Percentiles rank a stretch among this genome's conserved stretches.
Evolutionary conservation across 2,888 invertebrate genomes (phyloP).

Genomic region (Tiphia femorata): DNA sequence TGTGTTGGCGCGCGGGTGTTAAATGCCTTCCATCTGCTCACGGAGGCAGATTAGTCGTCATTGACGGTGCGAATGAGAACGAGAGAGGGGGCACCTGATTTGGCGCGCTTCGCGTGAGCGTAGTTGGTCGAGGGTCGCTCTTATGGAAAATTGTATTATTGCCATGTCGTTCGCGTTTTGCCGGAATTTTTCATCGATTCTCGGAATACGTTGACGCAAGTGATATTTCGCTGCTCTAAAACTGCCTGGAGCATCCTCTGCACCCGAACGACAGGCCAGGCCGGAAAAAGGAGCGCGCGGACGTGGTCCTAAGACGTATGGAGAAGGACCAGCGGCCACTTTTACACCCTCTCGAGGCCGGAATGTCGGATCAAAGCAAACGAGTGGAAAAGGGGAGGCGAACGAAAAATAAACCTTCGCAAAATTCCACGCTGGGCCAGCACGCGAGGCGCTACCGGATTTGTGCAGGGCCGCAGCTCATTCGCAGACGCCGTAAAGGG

Average conservation of each 20-base stretch:
- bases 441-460: conserved; percentile 9
- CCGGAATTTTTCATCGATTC: too few relatives aligned
- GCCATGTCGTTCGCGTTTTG: too few relatives aligned
- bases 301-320: too few relatives aligned
- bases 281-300: not conserved
- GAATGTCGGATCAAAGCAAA: conserved; percentile 17
- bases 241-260: too few relatives aligned
- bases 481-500: conserved; percentile 15
- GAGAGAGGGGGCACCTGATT: not conserved
- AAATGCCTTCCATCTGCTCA: conserved; percentile 34
- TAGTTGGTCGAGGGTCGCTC: conserved; percentile 32
- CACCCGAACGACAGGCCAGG: not conserved
- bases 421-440: conserved; percentile 6
- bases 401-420: conserved; percentile 22
- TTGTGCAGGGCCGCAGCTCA: conserved; percentile 13
- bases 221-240: too few relatives aligned
- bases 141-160: too few relatives aligned
- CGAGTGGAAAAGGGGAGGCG: not conserved
- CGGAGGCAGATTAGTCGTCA: conserved; percentile 28
- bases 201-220: too few relatives aligned
- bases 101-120: conserved; percentile 15
- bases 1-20: conserved; percentile 19
- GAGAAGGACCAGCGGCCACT: not conserved
- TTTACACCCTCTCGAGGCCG: not conserved
- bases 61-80: conserved; percentile 18